Base-by-base conservation (phyloP, 2,797 vertebrate species). In the Bradypodion ventrale region DNA sequence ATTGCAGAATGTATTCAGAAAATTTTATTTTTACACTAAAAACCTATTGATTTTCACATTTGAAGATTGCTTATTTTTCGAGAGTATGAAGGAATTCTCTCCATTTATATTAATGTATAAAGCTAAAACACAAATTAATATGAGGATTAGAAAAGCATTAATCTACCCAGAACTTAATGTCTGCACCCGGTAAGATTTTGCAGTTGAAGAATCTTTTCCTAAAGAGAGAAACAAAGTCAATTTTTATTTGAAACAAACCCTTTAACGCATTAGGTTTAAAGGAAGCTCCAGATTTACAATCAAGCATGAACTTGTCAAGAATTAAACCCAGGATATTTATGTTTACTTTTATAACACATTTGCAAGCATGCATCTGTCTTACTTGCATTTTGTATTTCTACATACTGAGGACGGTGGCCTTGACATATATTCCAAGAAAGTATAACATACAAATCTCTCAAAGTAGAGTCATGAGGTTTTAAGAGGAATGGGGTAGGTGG, bases 11-110 rank as follows among this genome's bases (percentile, higher is more conserved):
- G 7, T 78, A 44, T 77, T 87, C 37, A 83, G 65, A 78, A 0
- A 79, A 80, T 74, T 74, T 77, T 80, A 86, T 73, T 86, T 7
- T 27, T 35, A 42, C 35, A 5, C 21, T 89, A 23, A 81, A 3
- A 21, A 83, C 23, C 73, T 73, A 79, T 10, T 32, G 72, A 46
- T 75, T 52, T 75, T 82, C 78, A 83, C 87, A 82, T 77, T 62
- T 29, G 25, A 83, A 76, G 63, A 2, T 46, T 42, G 10, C 9
- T 76, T 40, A 59, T 42, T 62, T 56, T 83, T n/a, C n/a, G 49
- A 75, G 42, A 42, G 19, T 66, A 66, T n/a, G 27, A 19, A 52
- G 2, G 65, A 27, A 29, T 32, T 65, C 27, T 66, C 35, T 66
- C 46, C 8, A 32, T 56, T 83, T 75, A 29, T 62, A 49, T 66